Evolutionary conservation across 2,888 invertebrate genomes (phyloP).

Genomic region (Conus canariensis): DNA sequence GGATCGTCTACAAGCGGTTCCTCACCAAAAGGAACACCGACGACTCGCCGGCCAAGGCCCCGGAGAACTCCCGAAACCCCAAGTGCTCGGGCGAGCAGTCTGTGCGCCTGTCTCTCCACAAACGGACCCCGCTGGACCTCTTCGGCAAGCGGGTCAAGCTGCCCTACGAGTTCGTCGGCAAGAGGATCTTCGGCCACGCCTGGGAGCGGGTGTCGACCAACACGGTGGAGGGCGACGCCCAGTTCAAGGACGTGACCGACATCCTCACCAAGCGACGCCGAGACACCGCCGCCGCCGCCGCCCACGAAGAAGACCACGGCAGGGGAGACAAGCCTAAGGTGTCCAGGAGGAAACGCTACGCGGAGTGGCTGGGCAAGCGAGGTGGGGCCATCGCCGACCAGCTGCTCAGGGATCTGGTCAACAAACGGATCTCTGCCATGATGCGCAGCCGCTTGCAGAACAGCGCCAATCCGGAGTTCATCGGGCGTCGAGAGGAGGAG

Average conservation of each 20-base stretch:
- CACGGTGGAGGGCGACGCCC: neutral
- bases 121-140: neutral
- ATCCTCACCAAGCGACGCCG: neutral
- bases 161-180: slow-evolving; percentile 43
- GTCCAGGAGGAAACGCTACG: slow-evolving; percentile 27
- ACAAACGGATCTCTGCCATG: slow-evolving; percentile 89
- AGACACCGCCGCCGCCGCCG: neutral
- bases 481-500: slow-evolving; percentile 17
- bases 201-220: slow-evolving; percentile 7
- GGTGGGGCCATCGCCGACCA: slow-evolving; percentile 68
- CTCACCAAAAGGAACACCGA: slow-evolving; percentile 25
- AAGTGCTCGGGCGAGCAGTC: neutral
- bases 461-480: slow-evolving; percentile 23
- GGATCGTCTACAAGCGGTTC: slow-evolving; percentile 19
- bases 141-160: slow-evolving; percentile 33
- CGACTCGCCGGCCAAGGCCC: neutral
- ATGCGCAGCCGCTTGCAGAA: slow-evolving; percentile 19
- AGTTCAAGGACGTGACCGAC: neutral
- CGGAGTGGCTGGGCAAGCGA: slow-evolving; percentile 40
- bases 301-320: neutral
- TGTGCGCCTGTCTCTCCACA: neutral
- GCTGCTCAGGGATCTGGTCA: slow-evolving; percentile 65
- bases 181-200: slow-evolving; percentile 23
- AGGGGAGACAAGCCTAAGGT: neutral
- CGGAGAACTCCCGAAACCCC: neutral